Base-by-base conservation (phyloP, 2,797 vertebrate genomes). In the Toxotes lorentzi region DNA sequence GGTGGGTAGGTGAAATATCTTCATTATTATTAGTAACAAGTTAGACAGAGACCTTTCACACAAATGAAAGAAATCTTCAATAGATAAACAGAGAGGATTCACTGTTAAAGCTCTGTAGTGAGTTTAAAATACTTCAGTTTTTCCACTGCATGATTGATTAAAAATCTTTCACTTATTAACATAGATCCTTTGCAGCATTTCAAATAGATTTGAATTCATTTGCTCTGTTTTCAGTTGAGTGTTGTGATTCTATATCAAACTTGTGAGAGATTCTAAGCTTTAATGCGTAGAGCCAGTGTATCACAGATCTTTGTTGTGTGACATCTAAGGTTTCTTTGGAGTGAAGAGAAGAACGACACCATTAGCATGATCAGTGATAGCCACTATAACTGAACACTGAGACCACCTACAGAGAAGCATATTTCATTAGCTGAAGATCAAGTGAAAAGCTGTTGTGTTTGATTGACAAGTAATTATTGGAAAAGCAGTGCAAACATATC, bases 361-460 rank as follows among this genome's bases (percentile, higher is more conserved):
- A 62, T 35, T 48, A 61, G 27, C 27, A 32, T 13, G 54, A 61
- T 40, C 19, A 48, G 23, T 34, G 21, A 56, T 19, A n/a, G n/a
- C 30, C 21, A 47, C 30, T 9, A 10, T 47, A 47, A 45, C 58
- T 32, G 35, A 65, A 30, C 27, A 30, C 27, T 30, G 27, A 30
- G 27, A 65, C 38, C 14, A 32, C 24, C 61, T 41, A 47, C 23
- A 48, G 34, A 50, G 38, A 40, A 19, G n/a, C 5, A 24, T 6
- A 62, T 24, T 53, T 66, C 16, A 48, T 54, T 23, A 56, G 17
- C 35, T 32, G 48, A 64, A 17, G 59, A 64, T 57, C 19, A 75
- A 58, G 24, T 30, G 0, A 48, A 19, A 41, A 51, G 24, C 7
- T 13, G 24, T 56, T 23, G 13, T 40, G 51, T 63, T 40, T 75